These are phyloP conservation scores for Premnoplex brunnescens DNA, from an alignment of 2,797 vertebrate species.

Conservation along the genomic window DNA sequence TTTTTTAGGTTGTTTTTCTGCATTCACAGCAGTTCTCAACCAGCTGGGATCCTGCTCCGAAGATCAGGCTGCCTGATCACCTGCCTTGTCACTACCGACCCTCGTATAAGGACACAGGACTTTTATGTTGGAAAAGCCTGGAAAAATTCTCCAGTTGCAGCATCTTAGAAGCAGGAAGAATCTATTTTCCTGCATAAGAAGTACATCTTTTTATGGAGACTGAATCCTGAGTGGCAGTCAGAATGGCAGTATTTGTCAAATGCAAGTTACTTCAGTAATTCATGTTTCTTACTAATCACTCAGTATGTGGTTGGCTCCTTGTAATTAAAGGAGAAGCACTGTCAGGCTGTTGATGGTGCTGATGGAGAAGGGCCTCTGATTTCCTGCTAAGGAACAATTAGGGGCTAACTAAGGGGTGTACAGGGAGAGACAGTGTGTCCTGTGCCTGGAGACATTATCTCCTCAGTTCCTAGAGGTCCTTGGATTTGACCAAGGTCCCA, in stretches of 20 bases:
- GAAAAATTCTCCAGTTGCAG: neutral
- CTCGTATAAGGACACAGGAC: neutral
- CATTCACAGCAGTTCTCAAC: neutral
- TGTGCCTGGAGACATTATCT: neutral
- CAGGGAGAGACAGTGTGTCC: neutral
- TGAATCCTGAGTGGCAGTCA: neutral
- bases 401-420: neutral
- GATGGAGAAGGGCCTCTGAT: neutral
- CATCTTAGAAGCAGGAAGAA: neutral
- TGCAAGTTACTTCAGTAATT: constrained; percentile 21
- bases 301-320: neutral
- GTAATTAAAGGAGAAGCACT: neutral
- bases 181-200: neutral
- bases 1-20: neutral
- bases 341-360: neutral
- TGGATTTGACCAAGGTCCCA: neutral
- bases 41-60: neutral
- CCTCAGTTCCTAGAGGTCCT: neutral
- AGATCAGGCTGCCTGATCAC: neutral
- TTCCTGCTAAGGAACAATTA: neutral
- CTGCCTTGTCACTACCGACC: neutral
- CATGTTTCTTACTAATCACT: constrained; percentile 24
- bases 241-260: constrained; percentile 23
- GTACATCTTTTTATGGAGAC: neutral
- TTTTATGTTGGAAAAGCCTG: neutral